A percentile compares a stretch with the other conserved stretches of the same genome.
phyloP scores from a whole-genome alignment of 2,113 vertebrate species.

The Psettodes erumei region DNA sequence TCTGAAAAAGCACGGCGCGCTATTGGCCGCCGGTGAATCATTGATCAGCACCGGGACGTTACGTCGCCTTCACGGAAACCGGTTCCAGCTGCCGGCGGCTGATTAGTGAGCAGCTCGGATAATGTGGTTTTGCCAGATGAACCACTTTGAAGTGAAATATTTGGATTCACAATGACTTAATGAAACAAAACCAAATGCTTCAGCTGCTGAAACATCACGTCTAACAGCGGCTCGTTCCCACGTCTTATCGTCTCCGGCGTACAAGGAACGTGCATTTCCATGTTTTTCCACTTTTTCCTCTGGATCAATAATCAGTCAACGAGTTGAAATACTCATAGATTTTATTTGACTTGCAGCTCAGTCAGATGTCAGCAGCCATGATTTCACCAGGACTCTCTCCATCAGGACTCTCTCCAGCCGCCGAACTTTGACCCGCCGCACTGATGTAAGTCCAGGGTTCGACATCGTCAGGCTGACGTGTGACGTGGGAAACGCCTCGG shows the following conservation, averaged over 20 bases:
- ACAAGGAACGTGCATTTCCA: neutral
- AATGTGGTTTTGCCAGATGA: neutral
- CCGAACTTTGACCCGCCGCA: slow-evolving; percentile 62
- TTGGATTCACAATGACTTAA: no score
- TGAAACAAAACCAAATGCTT: no score
- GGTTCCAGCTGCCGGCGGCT: slow-evolving; percentile 34
- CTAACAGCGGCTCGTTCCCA: no score
- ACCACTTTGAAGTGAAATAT: neutral
- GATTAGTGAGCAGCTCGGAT: neutral
- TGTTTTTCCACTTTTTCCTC: neutral
- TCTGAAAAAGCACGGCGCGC: slow-evolving; percentile 50
- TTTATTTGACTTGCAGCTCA: neutral
- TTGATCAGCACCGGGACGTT: slow-evolving; percentile 42
- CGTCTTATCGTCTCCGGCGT: no score
- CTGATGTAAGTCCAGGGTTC: slow-evolving; percentile 61
- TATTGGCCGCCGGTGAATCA: slow-evolving; percentile 48
- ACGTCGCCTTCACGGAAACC: slow-evolving; percentile 32
- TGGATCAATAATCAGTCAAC: neutral
- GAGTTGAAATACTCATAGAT: neutral
- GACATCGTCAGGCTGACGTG: neutral
- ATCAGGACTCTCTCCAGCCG: no score
- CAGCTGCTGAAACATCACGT: no score
- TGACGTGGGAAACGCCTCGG: slow-evolving; percentile 44
- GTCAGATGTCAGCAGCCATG: neutral
- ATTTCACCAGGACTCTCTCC: no score